A percentile compares a stretch with the other conserved stretches of the same genome.
Conservation (phyloP, 2,113 vertebrate genomes). For the Cyphomyrus discorhynchus region DNA sequence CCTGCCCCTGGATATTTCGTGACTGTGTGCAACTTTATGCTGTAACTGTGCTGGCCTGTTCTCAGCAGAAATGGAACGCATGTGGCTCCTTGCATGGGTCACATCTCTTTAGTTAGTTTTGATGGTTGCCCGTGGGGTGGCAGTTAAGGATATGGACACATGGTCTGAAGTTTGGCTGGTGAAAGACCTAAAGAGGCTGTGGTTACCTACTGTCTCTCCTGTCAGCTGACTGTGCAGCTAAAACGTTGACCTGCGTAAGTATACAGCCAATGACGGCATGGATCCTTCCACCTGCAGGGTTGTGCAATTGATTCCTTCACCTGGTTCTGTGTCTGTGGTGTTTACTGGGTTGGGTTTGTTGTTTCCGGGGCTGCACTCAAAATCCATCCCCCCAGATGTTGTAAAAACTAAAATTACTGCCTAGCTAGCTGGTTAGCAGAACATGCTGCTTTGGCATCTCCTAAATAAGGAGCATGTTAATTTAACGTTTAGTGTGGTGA, state of each 20-base stretch:
- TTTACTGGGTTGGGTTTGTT: neutral
- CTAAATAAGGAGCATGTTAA: neutral
- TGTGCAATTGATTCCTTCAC: neutral
- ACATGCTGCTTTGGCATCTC: neutral
- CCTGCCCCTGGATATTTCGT: neutral
- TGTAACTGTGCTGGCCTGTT: neutral
- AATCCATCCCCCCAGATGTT: neutral
- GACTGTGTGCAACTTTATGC: neutral
- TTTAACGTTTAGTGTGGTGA: neutral
- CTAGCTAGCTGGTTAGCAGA: neutral
- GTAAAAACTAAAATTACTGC: neutral
- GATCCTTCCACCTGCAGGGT: neutral
- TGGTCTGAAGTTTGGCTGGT: neutral
- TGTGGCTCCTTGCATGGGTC: neutral
- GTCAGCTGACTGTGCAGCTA: neutral
- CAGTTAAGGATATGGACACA: neutral
- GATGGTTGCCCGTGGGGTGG: neutral
- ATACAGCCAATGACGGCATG: neutral
- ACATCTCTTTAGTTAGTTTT: neutral
- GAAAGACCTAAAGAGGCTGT: neutral
- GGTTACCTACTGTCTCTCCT: neutral
- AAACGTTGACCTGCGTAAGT: neutral
- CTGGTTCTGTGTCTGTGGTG: neutral
- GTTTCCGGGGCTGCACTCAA: neutral
- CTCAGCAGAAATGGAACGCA: neutral